phyloP scores from a whole-genome alignment of 2,797 vertebrate species.

The Malacoctenus gilli region DNA sequence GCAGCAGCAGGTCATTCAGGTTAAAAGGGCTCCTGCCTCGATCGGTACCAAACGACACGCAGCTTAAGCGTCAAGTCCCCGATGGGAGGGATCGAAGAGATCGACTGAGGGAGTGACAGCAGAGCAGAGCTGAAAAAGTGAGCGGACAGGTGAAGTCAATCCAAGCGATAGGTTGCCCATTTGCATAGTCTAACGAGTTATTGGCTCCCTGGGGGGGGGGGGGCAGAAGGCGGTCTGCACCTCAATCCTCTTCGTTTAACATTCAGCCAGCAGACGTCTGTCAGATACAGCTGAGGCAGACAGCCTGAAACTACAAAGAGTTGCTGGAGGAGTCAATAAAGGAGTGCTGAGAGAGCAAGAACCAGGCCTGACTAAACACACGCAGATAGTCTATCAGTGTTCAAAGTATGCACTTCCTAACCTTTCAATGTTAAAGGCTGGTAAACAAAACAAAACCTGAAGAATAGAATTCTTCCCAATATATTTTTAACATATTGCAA shows the following conservation, averaged over 20 bases:
- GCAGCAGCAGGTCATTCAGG: conserved; percentile 5
- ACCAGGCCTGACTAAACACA: too few relatives aligned
- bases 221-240: neutral
- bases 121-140: conserved; percentile 20
- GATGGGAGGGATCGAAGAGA: conserved; percentile 63
- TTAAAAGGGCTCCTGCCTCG: conserved; percentile 34
- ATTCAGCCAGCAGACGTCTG: neutral
- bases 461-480: too few relatives aligned
- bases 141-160: conserved; percentile 26
- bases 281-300: conserved; percentile 7
- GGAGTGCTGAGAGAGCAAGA: neutral
- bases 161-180: conserved; percentile 28
- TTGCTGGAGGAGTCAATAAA: neutral
- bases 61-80: conserved; percentile 31
- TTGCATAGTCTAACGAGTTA: conserved; percentile 50
- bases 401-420: too few relatives aligned
- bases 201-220: conserved; percentile 9
- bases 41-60: conserved; percentile 25
- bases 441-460: too few relatives aligned
- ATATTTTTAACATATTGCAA: too few relatives aligned
- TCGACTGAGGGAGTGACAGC: conserved; percentile 25
- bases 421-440: too few relatives aligned
- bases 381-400: too few relatives aligned
- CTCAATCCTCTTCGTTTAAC: conserved; percentile 10
- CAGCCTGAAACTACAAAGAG: neutral